Evolutionary conservation across 2,797 vertebrate species (phyloP).

Genomic region (Bovichtus variegatus): DNA sequence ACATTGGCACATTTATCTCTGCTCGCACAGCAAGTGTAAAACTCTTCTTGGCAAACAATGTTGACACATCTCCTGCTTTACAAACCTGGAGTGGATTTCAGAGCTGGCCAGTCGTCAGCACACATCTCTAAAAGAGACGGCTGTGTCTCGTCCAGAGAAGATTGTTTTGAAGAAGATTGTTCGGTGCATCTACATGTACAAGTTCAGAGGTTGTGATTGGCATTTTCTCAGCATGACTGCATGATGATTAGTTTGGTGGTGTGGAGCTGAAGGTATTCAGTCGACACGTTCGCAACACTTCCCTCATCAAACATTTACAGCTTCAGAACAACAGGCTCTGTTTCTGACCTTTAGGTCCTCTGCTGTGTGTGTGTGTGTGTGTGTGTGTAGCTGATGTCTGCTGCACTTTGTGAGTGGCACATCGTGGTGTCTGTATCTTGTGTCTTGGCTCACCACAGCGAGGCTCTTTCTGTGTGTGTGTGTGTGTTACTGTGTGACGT

Average conservation of each 20-base stretch:
- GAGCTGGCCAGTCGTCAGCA: background rate
- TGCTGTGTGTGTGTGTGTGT: conserved; percentile 37
- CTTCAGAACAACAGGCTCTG: conserved; percentile 60
- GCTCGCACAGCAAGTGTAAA: conserved; percentile 18
- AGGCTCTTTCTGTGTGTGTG: background rate
- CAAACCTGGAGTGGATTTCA: conserved; percentile 22
- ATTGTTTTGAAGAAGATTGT: background rate
- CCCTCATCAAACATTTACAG: conserved; percentile 70
- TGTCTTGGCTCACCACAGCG: conserved; percentile 6
- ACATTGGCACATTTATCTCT: conserved; percentile 17
- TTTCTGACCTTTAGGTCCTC: conserved; percentile 68
- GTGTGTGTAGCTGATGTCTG: no score
- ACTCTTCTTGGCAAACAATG: conserved; percentile 7
- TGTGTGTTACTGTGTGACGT: conserved; percentile 51
- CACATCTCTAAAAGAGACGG: background rate
- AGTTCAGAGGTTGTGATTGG: conserved; percentile 31
- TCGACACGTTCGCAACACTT: conserved; percentile 48
- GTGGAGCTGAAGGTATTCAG: conserved; percentile 39
- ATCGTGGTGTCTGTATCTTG: background rate
- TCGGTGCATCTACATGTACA: background rate
- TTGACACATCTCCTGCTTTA: conserved; percentile 5
- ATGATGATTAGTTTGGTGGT: conserved; percentile 40
- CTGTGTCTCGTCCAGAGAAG: background rate
- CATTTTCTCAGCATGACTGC: conserved; percentile 51
- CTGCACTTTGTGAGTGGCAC: conserved; percentile 21